These are phyloP conservation scores for Mobula hypostoma DNA, from an alignment of 2,113 vertebrate species.

Conservation along the genomic window DNA sequence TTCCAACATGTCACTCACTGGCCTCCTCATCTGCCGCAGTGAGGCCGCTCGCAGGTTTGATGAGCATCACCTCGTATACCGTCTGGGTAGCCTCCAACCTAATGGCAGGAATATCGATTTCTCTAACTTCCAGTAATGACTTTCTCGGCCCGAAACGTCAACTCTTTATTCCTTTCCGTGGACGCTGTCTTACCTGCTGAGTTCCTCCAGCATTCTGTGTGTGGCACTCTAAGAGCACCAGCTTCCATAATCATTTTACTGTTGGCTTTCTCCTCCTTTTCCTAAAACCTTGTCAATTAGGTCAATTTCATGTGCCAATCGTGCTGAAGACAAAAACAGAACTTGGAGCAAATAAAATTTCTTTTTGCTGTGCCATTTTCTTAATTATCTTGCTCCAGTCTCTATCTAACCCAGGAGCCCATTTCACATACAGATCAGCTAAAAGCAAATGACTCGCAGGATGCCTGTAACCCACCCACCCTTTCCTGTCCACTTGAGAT, in stretches of 20 bases:
- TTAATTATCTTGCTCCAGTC: not conserved
- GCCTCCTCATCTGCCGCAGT: no score
- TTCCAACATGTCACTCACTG: no score
- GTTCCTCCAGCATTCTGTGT: no score
- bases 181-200: no score
- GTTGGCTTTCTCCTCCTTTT: not conserved
- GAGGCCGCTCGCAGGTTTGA: no score
- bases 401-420: not conserved
- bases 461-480: not conserved
- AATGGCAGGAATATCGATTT: no score
- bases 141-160: no score
- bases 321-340: not conserved
- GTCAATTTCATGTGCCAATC: not conserved
- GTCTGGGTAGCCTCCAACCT: no score
- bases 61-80: no score
- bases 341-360: not conserved
- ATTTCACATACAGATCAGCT: not conserved
- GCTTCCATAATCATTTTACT: not conserved
- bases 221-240: not conserved
- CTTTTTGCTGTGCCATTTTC: not conserved
- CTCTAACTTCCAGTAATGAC: no score
- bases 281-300: not conserved
- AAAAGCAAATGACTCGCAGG: not conserved
- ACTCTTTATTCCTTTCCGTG: no score
- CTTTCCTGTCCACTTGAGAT: not conserved